Evolutionary conservation across 2,113 vertebrate species (phyloP), one percentile per base, ranked within the genome.

Genomic region (Marmota flaviventris): DNA sequence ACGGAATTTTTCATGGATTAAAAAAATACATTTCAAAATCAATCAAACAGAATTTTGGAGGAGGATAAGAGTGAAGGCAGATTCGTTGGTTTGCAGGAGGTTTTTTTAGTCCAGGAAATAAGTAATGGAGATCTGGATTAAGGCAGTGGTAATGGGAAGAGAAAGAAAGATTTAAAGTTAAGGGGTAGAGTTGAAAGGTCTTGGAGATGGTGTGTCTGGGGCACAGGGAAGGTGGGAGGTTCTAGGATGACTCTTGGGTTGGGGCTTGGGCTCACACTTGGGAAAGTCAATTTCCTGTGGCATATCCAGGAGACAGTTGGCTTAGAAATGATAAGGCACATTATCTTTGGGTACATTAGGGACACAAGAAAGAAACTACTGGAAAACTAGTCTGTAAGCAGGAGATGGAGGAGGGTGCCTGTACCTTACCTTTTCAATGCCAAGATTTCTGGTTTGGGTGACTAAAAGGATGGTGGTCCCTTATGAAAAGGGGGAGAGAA

Each of bases 31-130:
- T 86, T 86, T 37, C 22, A 75, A 93, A 84, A 78, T 82, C 75
- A 90, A 75, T 95, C 37, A 82, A 88, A 70, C 20, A 85, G n/a
- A 82, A 73, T 76, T 92, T 88, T 63, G 34, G 76, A 96, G 70
- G 51, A 75, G 32, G 32, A 29, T 63, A 88, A 77, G 27, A 56
- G 13, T 77, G 25, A 96, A 95, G 24, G 29, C 11, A 93, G 42
- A 20, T 92, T 96, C 48, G 34, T 0, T 13, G 56, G 39, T 39
- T 39, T 93, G 9, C 17, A 90, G 45, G 12, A 96, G 72, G 58
- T 56, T 92, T 90, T 63, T 63, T 76, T 73, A 63, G 42, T 29
- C 39, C 20, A 75, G 37, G 39, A 83, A 73, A 56, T 67, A 93
- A 87, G 48, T 27, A 83, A 75, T 32, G 3, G 67, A 14, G 53